Evolutionary conservation across 2,888 invertebrate species (phyloP), one percentile per base, ranked within the genome.

Genomic region (Steinernema scapterisci): DNA sequence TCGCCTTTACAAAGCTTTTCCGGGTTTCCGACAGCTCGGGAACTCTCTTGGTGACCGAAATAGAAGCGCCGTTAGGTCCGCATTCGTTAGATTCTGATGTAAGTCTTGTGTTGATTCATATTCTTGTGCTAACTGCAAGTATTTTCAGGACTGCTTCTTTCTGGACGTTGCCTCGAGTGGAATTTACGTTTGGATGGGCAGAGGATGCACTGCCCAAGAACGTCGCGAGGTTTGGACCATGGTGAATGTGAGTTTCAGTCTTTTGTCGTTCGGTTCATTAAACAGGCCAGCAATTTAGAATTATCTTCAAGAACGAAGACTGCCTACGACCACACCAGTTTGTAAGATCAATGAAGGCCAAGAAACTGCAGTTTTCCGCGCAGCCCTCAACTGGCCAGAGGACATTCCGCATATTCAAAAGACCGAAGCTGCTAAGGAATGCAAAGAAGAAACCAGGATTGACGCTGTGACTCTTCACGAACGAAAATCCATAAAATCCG

Each of bases 401-500:
- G 27, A 46, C 9, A 25, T 21, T 6, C 3, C 25, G 11, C 27
- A 6, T n/a, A n/a, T n/a, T n/a, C n/a, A n/a, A 1, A 27, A 31
- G 23, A 23, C 48, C 21, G 38, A 38, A 38, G 9, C 3, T 48
- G 27, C n/a, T 13, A 72, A 72, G 44, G 45, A 44, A 6, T 11
- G 44, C 25, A 13, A 19, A 13, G 44, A 25, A 46, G 21, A 46
- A 13, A 27, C 1, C 31, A n/a, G 13, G 25, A n/a, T 70, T 13
- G 75, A 75, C 46, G 72, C 63, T 16, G 13, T 38, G 16, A 23
- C 45, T 19, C 70, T 73, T 1, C 75, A 46, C 48, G 21, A 91
- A 16, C 91, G 93, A 0, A 38, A 38, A 38, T 38, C 38, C 38
- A 38, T 38, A 38, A 38, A 38, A 38, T 92, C 93, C 7, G 9